Evolutionary conservation across 1,140 invertebrate genomes (phyloP), one percentile per base, ranked within the genome.

Genomic region (Acromyrmex heyeri): DNA sequence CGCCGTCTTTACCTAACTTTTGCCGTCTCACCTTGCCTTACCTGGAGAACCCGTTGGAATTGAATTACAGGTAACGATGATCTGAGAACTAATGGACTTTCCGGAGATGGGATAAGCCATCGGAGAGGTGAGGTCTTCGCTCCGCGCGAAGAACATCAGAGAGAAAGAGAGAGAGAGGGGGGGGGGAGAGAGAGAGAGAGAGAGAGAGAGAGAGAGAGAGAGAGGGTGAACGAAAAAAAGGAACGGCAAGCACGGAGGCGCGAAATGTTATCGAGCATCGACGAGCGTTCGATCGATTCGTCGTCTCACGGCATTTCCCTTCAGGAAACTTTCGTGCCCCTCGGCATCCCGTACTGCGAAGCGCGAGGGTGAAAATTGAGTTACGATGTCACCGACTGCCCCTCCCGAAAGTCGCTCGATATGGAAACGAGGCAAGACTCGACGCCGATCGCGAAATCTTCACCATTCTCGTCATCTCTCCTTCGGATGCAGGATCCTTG

Each of bases 31-130:
- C 73, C 75, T 75, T 62, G 87, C 87, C 44, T 59, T 50, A 85
- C 72, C 81, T 75, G 59, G 76, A 53, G 50, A 59, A 77, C 79
- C 77, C 62, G 78, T 24, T 18, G 89, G 87, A 91, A 91, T 88
- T 82, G 89, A 91, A 87, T 91, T 88, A 91, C 87, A 87, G 64
- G 79, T 61, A 83, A 82, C 67, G 69, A 88, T 78, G 89, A 91
- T 90, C 89, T 70, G 30, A 59, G 79, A 85, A 91, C 83, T 91
- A 91, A 91, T 91, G 89, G 90, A 91, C 89, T 91, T 86, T 86
- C 85, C 89, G 72, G 82, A 21, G 61, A 50, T 48, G 48, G 75
- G 82, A 78, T 77, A 78, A 78, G 50, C 79, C 69, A 34, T n/a
- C 50, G 79, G 24, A 30, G 57, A 34, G 59, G 73, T 44, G 70